A percentile compares a stretch with the other conserved stretches of the same genome.
These are phyloP conservation scores for Rhinopomastus cyanomelas DNA, from an alignment of 2,113 vertebrate genomes.

Conservation along the genomic window DNA sequence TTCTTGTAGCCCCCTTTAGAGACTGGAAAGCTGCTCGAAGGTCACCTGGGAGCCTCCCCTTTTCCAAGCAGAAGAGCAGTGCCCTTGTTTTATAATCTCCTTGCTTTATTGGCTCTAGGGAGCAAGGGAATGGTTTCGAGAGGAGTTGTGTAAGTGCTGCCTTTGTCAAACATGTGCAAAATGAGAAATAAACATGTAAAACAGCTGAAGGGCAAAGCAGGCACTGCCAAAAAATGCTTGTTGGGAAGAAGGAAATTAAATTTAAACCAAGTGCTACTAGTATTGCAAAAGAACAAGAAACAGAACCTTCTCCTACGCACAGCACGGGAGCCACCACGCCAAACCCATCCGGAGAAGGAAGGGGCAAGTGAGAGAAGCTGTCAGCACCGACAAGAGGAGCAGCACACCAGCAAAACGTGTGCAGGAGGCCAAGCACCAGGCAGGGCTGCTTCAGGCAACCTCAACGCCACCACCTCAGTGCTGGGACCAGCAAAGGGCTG, in stretches of 20 bases:
- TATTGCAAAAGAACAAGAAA: constrained; percentile 54
- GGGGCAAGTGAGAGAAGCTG: neutral
- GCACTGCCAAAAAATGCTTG: constrained; percentile 23
- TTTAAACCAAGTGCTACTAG: constrained; percentile 52
- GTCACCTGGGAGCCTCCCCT: neutral
- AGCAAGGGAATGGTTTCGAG: constrained; percentile 37
- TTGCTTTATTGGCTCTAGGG: constrained; percentile 40
- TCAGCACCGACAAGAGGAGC: neutral
- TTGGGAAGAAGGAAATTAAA: constrained; percentile 56
- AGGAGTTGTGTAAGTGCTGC: constrained; percentile 55
- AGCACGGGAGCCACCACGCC: neutral
- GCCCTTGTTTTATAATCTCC: constrained; percentile 48
- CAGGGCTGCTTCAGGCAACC: neutral
- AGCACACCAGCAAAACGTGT: rapidly evolving
- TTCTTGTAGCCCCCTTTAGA: too few species aligned
- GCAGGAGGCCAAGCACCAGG: rapidly evolving
- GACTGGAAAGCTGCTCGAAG: too few species aligned
- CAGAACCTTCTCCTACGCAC: constrained; percentile 7
- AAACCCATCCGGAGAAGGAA: neutral
- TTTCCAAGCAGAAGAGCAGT: neutral
- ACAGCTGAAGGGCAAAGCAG: constrained; percentile 48
- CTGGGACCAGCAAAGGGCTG: neutral
- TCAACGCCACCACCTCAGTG: rapidly evolving
- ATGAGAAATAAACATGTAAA: constrained; percentile 59
- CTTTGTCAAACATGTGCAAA: constrained; percentile 68